Base-by-base conservation (phyloP, 2,113 vertebrate species). In the Cyrtonyx montezumae region DNA sequence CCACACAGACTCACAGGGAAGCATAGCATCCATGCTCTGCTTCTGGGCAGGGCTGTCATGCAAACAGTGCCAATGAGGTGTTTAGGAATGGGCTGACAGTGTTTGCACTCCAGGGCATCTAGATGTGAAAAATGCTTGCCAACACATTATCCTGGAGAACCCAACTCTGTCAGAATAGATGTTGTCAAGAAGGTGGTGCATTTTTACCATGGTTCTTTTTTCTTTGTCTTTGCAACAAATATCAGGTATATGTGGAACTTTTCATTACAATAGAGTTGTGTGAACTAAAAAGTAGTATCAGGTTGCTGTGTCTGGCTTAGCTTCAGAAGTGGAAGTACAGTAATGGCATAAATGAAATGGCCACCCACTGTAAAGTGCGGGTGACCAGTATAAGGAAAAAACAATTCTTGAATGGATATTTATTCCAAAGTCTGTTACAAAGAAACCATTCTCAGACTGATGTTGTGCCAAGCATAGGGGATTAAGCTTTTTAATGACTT, bases 311-410 rank as follows among this genome's bases (percentile, higher is more conserved):
- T 96, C 88, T 97, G 96, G 94, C 93, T 87, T 91, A 92, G 80
- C 95, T 97, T 95, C 95, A 96, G 78, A 87, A 79, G 55, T 95
- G 93, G 93, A 97, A 98, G 92, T 96, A 91, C 13, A 97, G 91
- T 93, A 96, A 95, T 4, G 21, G 73, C 45, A 92, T 85, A 94
- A 92, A 95, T 7, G 87, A 96, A 88, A 91, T 58, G 97, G 96
- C 98, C 97, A 98, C 97, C 97, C 97, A 97, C 97, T 95, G 56
- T 85, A 95, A 91, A 96, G 88, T 96, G 94, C 87, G 96, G 95
- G 95, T 97, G 96, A 97, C 97, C 93, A 86, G 42, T 94, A 78
- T 88, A 71, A 96, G 90, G 91, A 85, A 66, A 94, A 30, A 69
- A 14, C 25, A 90, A 82, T 79, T 67, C 88, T 93, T 95, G 96